These are phyloP conservation scores for Characodon lateralis DNA, from an alignment of 2,797 vertebrate genomes.

Conservation along the genomic window DNA sequence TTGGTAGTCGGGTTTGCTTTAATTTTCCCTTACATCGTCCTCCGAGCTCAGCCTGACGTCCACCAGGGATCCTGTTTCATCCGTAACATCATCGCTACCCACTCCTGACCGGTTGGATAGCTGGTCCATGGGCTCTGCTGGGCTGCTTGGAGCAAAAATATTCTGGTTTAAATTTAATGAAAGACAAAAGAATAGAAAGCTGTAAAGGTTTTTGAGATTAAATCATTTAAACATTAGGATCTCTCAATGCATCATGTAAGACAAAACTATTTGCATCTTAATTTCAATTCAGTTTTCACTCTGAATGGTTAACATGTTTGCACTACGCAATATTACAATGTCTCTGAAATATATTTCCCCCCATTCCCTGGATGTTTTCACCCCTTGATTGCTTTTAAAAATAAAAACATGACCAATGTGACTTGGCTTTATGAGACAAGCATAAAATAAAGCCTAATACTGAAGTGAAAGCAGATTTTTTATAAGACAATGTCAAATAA, in stretches of 20 bases:
- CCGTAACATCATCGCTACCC: slow-evolving; percentile 66
- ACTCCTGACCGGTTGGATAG: slow-evolving; percentile 50
- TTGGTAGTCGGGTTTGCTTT: background rate
- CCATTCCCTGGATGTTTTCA: background rate
- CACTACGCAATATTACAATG: background rate
- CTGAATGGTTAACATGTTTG: background rate
- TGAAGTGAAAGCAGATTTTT: background rate
- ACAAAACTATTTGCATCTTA: background rate
- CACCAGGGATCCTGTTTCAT: slow-evolving; percentile 55
- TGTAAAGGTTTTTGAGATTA: background rate
- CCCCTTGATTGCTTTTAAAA: background rate
- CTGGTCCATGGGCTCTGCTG: slow-evolving; percentile 69
- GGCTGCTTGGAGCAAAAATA: slow-evolving; percentile 14
- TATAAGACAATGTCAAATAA: no score
- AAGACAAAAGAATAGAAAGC: background rate
- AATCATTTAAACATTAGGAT: background rate
- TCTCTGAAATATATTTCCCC: background rate
- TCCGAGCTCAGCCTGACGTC: slow-evolving; percentile 67
- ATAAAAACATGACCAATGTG: background rate
- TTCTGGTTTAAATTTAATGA: background rate
- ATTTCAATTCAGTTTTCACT: background rate
- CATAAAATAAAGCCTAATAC: background rate
- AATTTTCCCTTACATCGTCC: slow-evolving; percentile 56
- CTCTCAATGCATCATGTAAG: background rate
- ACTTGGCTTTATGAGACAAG: background rate